Evolutionary conservation across 2,113 vertebrate genomes (phyloP).

Genomic region (Geothlypis trichas): DNA sequence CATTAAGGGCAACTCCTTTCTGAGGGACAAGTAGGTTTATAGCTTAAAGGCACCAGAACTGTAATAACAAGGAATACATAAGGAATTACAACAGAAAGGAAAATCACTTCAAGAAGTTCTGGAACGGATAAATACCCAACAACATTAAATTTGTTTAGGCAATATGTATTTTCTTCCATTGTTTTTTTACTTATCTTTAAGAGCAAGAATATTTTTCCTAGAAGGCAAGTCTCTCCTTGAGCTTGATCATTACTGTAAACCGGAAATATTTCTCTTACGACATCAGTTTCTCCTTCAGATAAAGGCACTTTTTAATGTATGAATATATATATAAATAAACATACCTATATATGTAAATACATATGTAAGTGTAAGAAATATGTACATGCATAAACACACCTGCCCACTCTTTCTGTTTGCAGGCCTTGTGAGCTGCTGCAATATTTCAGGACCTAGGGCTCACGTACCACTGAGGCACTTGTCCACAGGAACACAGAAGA

Average conservation of each 20-base stretch:
- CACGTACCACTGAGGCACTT: neutral
- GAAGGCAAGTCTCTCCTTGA: neutral
- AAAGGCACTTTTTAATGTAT: neutral
- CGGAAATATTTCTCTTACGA: neutral
- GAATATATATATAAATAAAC: accelerated
- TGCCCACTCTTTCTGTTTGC: neutral
- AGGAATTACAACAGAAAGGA: neutral
- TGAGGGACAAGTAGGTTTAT: constrained; percentile 16
- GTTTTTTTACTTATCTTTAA: neutral
- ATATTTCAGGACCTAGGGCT: neutral
- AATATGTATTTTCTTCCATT: neutral
- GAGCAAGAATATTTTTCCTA: neutral
- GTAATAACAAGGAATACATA: neutral
- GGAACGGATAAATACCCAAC: neutral
- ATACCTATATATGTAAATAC: neutral
- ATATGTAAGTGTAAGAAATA: neutral
- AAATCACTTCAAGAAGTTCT: neutral
- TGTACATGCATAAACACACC: neutral
- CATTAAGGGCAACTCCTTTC: constrained; percentile 40
- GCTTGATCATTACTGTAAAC: neutral
- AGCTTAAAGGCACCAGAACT: neutral
- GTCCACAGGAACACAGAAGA: neutral
- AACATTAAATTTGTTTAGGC: neutral
- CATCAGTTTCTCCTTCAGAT: neutral
- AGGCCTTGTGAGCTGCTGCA: neutral